Percentiles rank a stretch among this genome's conserved stretches.
Evolutionary conservation across 2,113 vertebrate species (phyloP).

Genomic region (Dinomys branickii): DNA sequence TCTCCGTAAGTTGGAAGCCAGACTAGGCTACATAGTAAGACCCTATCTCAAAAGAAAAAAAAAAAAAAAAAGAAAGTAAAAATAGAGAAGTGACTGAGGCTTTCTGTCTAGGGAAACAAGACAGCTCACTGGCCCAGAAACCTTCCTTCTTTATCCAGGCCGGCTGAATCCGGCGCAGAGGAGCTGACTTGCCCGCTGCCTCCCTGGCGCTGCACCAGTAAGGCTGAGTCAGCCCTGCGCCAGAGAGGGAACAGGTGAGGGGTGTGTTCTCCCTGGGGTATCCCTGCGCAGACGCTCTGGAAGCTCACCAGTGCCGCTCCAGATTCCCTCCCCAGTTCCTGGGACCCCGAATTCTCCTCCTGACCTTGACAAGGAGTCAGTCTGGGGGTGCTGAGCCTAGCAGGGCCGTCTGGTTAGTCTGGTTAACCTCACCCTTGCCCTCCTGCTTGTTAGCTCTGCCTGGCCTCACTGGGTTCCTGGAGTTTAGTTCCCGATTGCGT

Average conservation of each 20-base stretch:
- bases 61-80: neutral
- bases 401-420: neutral
- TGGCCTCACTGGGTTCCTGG: slow-evolving; percentile 2
- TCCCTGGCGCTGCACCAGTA: neutral
- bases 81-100: neutral
- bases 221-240: neutral
- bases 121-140: neutral
- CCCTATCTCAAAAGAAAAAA: neutral
- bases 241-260: neutral
- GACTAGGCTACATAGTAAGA: neutral
- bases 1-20: neutral
- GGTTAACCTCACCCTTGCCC: neutral
- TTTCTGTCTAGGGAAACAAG: neutral
- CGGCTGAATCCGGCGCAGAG: no score
- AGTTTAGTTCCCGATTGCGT: slow-evolving; percentile 30
- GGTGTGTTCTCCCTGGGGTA: neutral
- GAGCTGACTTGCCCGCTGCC: neutral
- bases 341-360: neutral
- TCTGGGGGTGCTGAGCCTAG: neutral
- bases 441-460: slow-evolving; percentile 55
- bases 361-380: slow-evolving; percentile 8
- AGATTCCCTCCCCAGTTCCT: neutral
- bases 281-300: neutral
- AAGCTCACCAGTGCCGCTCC: neutral
- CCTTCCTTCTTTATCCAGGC: neutral